A percentile compares a stretch with the other conserved stretches of the same genome.
Evolutionary conservation across 2,888 invertebrate genomes (phyloP).

Genomic region (Anticlea derivata): DNA sequence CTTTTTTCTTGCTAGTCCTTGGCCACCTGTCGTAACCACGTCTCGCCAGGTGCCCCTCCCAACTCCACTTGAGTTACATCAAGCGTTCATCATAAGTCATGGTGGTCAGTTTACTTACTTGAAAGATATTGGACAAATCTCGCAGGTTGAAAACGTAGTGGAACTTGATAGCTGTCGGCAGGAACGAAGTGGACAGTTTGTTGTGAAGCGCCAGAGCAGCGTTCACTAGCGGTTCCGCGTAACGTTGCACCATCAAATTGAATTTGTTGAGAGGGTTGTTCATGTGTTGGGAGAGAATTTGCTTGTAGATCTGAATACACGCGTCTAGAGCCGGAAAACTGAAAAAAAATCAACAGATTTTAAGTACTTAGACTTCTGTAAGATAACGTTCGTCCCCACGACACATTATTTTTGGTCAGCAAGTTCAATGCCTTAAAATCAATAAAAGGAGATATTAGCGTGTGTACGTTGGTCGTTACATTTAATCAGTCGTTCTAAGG

Average conservation of each 20-base stretch:
- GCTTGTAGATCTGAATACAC: constrained; percentile 91
- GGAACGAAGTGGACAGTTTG: constrained; percentile 89
- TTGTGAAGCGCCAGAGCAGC: constrained; percentile 91
- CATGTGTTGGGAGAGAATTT: constrained; percentile 91
- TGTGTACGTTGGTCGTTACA: too few species aligned
- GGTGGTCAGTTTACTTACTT: constrained; percentile 85
- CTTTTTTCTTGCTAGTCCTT: too few species aligned
- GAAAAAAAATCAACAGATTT: too few species aligned
- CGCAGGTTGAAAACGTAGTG: constrained; percentile 97
- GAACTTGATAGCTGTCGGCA: constrained; percentile 97
- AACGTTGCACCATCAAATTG: constrained; percentile 80
- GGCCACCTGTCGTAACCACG: too few species aligned
- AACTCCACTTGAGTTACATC: too few species aligned
- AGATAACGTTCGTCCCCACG: too few species aligned
- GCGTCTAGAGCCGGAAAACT: constrained; percentile 94
- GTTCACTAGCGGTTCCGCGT: constrained; percentile 85
- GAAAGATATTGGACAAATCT: constrained; percentile 96
- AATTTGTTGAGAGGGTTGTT: constrained; percentile 87
- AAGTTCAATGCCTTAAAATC: background rate
- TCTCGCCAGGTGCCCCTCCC: too few species aligned
- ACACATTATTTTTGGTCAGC: too few species aligned
- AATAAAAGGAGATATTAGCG: too few species aligned
- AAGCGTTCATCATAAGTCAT: too few species aligned
- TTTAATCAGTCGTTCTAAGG: too few species aligned
- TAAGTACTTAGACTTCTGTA: too few species aligned